Conservation (phyloP, 2,113 vertebrate genomes). For the Pomatostomus ruficeps region DNA sequence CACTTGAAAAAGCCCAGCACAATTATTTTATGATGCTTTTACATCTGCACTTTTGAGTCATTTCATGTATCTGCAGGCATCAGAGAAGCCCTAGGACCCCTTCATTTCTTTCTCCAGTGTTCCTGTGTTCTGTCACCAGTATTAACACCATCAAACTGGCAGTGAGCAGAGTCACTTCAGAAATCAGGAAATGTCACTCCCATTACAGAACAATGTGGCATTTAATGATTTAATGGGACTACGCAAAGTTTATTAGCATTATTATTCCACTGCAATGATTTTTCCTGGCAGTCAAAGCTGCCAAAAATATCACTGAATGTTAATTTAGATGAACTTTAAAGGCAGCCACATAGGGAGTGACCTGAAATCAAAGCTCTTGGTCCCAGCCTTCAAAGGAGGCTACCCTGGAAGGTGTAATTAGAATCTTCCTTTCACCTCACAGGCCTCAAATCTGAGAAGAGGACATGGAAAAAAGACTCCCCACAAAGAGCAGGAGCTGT, state of each 20-base stretch:
- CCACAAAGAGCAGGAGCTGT: not conserved
- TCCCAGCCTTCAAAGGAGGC: slow-evolving; percentile 41
- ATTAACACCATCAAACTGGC: slow-evolving; percentile 38
- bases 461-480: not conserved
- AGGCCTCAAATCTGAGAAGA: not conserved
- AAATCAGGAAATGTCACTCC: slow-evolving; percentile 72
- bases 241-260: slow-evolving; percentile 63
- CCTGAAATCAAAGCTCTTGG: slow-evolving; percentile 60
- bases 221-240: slow-evolving; percentile 73
- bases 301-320: slow-evolving; percentile 65
- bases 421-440: not conserved
- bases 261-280: slow-evolving; percentile 52
- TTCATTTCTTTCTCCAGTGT: not conserved
- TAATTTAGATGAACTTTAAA: slow-evolving; percentile 75
- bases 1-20: not conserved
- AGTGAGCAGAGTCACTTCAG: slow-evolving; percentile 27
- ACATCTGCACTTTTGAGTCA: not conserved
- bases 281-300: slow-evolving; percentile 59
- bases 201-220: slow-evolving; percentile 66
- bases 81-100: not conserved
- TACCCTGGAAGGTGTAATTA: slow-evolving; percentile 25
- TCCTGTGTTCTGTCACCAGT: slow-evolving; percentile 6
- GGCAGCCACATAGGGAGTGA: slow-evolving; percentile 41
- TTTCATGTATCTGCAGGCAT: not conserved
- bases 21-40: not conserved